Evolutionary conservation across 1,140 invertebrate genomes (phyloP).

Genomic region (Drosophila auraria): DNA sequence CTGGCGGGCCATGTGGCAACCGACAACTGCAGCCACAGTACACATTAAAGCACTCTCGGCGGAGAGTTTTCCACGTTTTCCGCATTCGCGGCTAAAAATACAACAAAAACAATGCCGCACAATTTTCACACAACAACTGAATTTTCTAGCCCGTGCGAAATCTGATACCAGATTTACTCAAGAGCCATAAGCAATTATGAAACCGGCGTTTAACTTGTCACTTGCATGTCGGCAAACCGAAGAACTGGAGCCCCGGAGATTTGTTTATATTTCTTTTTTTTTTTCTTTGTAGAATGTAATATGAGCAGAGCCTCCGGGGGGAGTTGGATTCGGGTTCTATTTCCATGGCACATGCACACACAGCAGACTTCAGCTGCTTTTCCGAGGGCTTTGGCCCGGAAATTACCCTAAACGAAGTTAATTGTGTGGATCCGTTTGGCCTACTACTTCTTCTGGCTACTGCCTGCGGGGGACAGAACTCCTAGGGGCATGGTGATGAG

Average conservation of each 20-base stretch:
- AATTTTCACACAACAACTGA: slow-evolving; percentile 48
- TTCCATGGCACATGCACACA: not conserved
- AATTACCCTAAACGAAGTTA: slow-evolving; percentile 50
- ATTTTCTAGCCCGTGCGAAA: slow-evolving; percentile 57
- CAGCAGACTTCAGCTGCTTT: not conserved
- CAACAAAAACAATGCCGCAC: slow-evolving; percentile 26
- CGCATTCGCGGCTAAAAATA: slow-evolving; percentile 47
- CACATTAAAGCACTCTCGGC: slow-evolving; percentile 10
- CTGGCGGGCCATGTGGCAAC: slow-evolving; percentile 35
- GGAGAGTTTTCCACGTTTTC: slow-evolving; percentile 46
- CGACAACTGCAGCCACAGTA: slow-evolving; percentile 23
- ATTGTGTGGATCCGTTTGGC: slow-evolving; percentile 53
- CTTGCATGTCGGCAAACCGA: slow-evolving; percentile 35
- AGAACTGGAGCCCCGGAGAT: slow-evolving; percentile 15
- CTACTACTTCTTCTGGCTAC: slow-evolving; percentile 14
- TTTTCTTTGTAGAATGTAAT: slow-evolving; percentile 1
- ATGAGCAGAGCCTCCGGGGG: slow-evolving; percentile 2
- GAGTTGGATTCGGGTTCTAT: slow-evolving; percentile 12
- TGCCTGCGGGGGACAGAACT: slow-evolving; percentile 21
- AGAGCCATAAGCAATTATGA: slow-evolving; percentile 71
- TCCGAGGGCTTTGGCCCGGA: slow-evolving; percentile 27
- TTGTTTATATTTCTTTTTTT: slow-evolving; percentile 4
- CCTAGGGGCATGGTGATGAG: slow-evolving; percentile 26
- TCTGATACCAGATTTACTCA: slow-evolving; percentile 72
- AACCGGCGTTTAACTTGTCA: slow-evolving; percentile 76